Evolutionary conservation across 2,888 invertebrate genomes (phyloP).

Genomic region (Drosophila neotestacea): DNA sequence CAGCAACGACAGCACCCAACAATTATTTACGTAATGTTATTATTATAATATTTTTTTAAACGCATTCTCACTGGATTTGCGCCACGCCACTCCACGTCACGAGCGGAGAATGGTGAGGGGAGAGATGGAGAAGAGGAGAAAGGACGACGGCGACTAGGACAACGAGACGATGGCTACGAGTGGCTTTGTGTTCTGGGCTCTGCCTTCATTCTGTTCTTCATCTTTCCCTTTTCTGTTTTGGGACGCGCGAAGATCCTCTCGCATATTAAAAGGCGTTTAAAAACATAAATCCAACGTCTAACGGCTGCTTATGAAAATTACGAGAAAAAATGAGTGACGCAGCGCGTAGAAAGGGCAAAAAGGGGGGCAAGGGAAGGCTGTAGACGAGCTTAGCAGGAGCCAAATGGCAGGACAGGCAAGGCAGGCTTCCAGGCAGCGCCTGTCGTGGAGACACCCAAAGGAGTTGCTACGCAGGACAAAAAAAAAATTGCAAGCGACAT

Average conservation of each 20-base stretch:
- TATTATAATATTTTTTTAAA: conserved; percentile 82
- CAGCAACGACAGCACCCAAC: conserved; percentile 67
- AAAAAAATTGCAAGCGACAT: conserved; percentile 73
- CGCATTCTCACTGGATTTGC: conserved; percentile 80
- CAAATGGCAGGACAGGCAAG: conserved; percentile 52
- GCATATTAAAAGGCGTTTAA: conserved; percentile 83
- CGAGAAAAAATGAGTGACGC: conserved; percentile 77
- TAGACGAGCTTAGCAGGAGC: conserved; percentile 53
- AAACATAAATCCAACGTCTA: conserved; percentile 83
- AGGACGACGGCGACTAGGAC: conserved; percentile 42
- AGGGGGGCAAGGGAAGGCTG: conserved; percentile 5
- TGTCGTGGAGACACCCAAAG: conserved; percentile 68
- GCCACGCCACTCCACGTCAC: conserved; percentile 27
- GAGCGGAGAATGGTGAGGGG: background rate
- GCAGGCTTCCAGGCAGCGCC: conserved; percentile 21
- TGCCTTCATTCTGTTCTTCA: background rate
- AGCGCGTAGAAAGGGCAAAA: conserved; percentile 13
- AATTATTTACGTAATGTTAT: conserved; percentile 83
- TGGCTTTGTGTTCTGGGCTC: conserved; percentile 69
- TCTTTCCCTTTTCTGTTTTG: conserved; percentile 17
- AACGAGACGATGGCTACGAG: conserved; percentile 41
- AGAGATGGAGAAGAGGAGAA: background rate
- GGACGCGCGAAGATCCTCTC: conserved; percentile 71
- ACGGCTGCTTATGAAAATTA: conserved; percentile 83
- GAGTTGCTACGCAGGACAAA: conserved; percentile 69